Base-by-base conservation (phyloP, 2,797 vertebrate genomes). In the Crenuchus spilurus region DNA sequence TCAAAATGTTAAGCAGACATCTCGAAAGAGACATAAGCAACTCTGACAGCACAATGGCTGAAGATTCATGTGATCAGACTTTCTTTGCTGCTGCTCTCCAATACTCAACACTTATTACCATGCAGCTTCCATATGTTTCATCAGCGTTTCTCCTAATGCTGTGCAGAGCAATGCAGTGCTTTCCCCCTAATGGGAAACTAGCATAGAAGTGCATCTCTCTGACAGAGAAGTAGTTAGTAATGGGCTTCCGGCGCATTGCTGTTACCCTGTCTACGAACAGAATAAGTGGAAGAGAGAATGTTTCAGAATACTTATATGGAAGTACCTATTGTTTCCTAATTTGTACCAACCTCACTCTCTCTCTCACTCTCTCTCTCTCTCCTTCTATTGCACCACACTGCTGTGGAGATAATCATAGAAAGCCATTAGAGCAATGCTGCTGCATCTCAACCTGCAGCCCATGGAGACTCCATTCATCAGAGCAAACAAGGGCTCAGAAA, bases 371-470 rank as follows among this genome's bases (percentile, higher is more conserved):
- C 20, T 13, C 39, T 57, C 18, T 13, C 37, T 16, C 28, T 52
- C 13, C 28, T 39, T 22, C 46, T 48, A 31, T 30, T 54, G 70
- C 41, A 44, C 49, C 44, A 14, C 18, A 24, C 51, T 24, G 22
- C 31, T 61, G 31, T 14, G 37, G 31, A 51, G 24, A 22, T 62
- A 42, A 73, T 73, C 28, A 72, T 35, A 72, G 35, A 74, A 48
- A 28, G 7, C 28, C 22, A 74, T 66, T 57, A 35, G n/a, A 65
- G 51, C 9, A 64, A 33, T 2, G 28, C 22, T 44, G 35, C 62
- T 14, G 63, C 30, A 48, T 20, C 35, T 39, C 24, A 58, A 39
- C 24, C 8, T 26, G 37, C 37, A 13, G 4, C 6, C 61, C n/a
- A 46, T 24, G 28, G n/a, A 18, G 41, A 16, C 16, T 58, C 28